Percentiles rank a stretch among this genome's conserved stretches.
Evolutionary conservation across 92 coral and sea anemone species (phyloP).

Genomic region (Actinernus sp.): DNA sequence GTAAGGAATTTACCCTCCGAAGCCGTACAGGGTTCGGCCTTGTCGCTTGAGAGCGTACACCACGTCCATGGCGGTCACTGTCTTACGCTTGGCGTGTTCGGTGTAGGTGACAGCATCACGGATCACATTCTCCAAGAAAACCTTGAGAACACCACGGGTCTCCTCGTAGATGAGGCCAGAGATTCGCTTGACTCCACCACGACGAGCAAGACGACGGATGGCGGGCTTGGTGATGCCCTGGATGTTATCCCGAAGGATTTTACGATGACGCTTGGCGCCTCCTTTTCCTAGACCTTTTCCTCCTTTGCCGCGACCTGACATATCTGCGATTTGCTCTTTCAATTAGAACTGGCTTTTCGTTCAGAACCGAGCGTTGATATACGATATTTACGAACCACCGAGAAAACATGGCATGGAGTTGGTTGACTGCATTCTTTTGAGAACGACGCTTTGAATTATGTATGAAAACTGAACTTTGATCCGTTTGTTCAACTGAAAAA

Average conservation of each 20-base stretch:
- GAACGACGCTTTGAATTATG: too few relatives aligned
- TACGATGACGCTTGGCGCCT: constrained; percentile 98
- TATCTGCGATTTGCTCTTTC: too few relatives aligned
- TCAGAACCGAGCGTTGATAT: too few relatives aligned
- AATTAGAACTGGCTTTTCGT: too few relatives aligned
- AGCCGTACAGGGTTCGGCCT: constrained; percentile 91
- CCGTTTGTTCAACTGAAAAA: too few relatives aligned
- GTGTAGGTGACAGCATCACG: constrained; percentile 99
- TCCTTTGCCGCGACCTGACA: constrained; percentile 64
- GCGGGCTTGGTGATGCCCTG: constrained; percentile 88
- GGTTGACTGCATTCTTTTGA: too few relatives aligned
- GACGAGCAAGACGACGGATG: constrained; percentile 92
- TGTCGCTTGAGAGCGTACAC: constrained; percentile 93
- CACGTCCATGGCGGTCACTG: constrained; percentile 91
- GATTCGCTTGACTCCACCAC: constrained; percentile 93
- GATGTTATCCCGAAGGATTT: constrained; percentile 72
- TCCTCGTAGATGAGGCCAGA: constrained; percentile 95
- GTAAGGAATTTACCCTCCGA: too few relatives aligned
- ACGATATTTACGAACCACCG: too few relatives aligned
- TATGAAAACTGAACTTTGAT: too few relatives aligned
- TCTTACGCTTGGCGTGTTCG: constrained; percentile 93
- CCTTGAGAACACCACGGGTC: constrained; percentile 96
- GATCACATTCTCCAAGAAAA: constrained; percentile 96
- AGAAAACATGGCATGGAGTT: too few relatives aligned
- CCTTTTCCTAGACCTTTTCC: constrained; percentile 98